phyloP scores from a whole-genome alignment of 2,113 vertebrate genomes.

The Oxyura jamaicensis region DNA sequence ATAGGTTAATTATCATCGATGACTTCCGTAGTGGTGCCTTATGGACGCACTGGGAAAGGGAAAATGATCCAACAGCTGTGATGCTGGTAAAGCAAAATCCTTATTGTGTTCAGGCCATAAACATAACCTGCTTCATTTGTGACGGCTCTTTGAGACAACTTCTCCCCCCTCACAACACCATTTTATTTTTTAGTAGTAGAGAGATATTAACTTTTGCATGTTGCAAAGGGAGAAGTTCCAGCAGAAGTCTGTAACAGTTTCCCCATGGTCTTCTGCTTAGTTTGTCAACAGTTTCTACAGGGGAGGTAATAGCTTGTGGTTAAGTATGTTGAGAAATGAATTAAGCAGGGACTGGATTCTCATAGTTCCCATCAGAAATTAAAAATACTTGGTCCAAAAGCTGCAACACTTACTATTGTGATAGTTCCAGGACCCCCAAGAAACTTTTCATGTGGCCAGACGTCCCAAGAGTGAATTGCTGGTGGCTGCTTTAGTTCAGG shows the following conservation, averaged over 20 bases:
- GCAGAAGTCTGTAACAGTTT: neutral
- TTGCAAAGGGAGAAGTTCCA: neutral
- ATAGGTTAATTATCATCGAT: neutral
- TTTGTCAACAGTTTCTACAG: neutral
- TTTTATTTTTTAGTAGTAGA: neutral
- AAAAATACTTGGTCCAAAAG: neutral
- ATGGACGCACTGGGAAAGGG: neutral
- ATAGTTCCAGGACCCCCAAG: neutral
- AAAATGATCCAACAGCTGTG: neutral
- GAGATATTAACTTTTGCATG: neutral
- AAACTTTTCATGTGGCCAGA: neutral
- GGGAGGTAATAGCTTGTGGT: neutral
- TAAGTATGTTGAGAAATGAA: neutral
- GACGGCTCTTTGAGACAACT: neutral
- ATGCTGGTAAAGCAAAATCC: neutral
- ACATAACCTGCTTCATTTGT: neutral
- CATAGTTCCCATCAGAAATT: neutral
- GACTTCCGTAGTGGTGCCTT: accelerated
- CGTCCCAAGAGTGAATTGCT: neutral
- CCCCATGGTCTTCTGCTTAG: neutral
- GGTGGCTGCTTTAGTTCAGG: neutral
- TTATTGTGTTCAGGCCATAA: accelerated
- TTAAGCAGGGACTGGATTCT: neutral
- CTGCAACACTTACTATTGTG: neutral
- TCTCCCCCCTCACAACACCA: accelerated